Base-by-base conservation (phyloP, 1,140 invertebrate species). In the Epicauta chinensis region DNA sequence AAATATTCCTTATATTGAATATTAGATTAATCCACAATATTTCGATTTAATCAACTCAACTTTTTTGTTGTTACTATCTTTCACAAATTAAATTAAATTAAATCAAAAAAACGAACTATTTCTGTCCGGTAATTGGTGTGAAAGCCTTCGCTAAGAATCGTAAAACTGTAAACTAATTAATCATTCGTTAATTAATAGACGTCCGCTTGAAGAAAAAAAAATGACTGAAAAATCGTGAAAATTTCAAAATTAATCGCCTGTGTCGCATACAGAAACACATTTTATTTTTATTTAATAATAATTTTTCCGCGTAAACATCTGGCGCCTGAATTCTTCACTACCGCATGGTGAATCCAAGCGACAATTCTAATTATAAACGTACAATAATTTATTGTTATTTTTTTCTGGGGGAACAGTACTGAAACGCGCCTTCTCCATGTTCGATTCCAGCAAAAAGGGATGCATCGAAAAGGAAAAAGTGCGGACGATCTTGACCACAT, bases 391-490 rank as follows among this genome's bases (percentile, higher is more conserved):
- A n/a, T 40, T 13, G 29, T 10, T 30, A 30, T 55, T 42, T 43
- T 65, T 63, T n/a, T n/a, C n/a, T n/a, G n/a, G n/a, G n/a, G n/a
- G n/a, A n/a, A 2, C 70, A 85, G 83, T 84, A 77, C 75, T 85
- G 17, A 75, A 77, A 51, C 76, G 82, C 53, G 84, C 83, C 5
- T 87, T 87, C 71, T 79, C 81, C 60, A 87, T 87, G 84, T 87
- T 87, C 71, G 85, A 87, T 65, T 83, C 84, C 6, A 76, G 76
- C 53, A 84, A 85, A 58, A 75, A 81, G 35, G 85, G 84, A 2
- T 77, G 74, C 50, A 87, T 87, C 16, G 82, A 85, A 52, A 84
- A 82, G 58, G 84, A 84, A 58, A 86, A 86, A 67, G 83, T 87
- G 0, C 72, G 81, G 1, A 85, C 83, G 6, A 86, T 87, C 44